Evolutionary conservation across 2,113 vertebrate genomes (phyloP), one percentile per base, ranked within the genome.

Genomic region (Ranitomeya variabilis): DNA sequence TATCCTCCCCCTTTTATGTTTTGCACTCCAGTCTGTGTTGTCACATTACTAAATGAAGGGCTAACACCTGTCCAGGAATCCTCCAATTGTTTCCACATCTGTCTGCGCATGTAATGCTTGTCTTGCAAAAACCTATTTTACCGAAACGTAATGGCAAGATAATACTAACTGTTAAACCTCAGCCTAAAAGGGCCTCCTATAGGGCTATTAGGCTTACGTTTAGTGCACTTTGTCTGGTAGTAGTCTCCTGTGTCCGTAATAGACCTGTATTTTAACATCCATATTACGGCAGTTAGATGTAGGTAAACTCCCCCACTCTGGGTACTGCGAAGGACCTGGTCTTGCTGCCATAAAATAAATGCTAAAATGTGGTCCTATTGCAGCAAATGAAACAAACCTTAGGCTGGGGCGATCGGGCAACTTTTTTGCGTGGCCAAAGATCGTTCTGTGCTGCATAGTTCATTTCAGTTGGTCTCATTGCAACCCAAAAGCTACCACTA

Each of bases 41-140:
- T 26, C 52, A 1, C n/a, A n/a, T 83, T 54, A 67, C 45, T n/a
- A 45, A 83, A 83, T 83, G 81, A 67, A 67, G 81, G 81, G 45
- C 62, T 83, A 83, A 83, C 64, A 15, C 13, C 18, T 66, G 62
- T 69, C 23, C 14, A 51, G 45, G 54, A 83, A 67, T 8, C 81
- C 62, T 83, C 54, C 62, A 81, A 81, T 81, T 83, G 64, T 83
- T 76, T 83, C 45, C 81, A 83, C 52, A n/a, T 66, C 19, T 83
- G 54, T 80, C 52, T 79, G 52, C 59, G 81, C 81, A 83, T 67
- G 81, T 23, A 69, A 26, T 69, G 62, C 81, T 69, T 83, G 81
- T 69, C 31, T 12, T 81, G 19, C 12, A 78, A 45, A 4, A 31
- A 31, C 26, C 26, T 31, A 45, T 76, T 37, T 74, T 74, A 37